Base-by-base conservation (phyloP, 30 jellyfish, hydroid and myxozoan genomes). In the Aurelia aurita region DNA sequence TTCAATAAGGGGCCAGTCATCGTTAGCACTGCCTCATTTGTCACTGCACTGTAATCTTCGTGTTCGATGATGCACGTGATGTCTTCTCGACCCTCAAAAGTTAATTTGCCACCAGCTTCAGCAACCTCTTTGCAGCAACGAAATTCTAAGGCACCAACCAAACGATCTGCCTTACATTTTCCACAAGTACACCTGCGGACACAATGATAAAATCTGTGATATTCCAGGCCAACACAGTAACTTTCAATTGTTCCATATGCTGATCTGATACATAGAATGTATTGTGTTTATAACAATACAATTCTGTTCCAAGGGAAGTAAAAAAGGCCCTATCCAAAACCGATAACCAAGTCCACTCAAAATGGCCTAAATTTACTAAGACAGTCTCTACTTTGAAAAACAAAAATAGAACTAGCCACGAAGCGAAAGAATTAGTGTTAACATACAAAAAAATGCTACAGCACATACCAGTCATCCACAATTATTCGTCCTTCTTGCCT, bases 81-180 rank as follows among this genome's bases (percentile, higher is more conserved):
- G 15, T 68, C 80, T 13, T 68, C 80, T 68, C 80, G 15, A 18
- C 80, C 64, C 23, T 68, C 60, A 68, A 68, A 72, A 53, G 54
- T 51, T 23, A 72, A 39, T 34, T 45, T 72, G 26, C 74, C 74
- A 47, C 43, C 35, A 45, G 85, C 85, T 72, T 35, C 71, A 43
- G 57, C 49, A 72, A 72, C 85, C 67, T 72, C 85, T 72, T 55
- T 45, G 57, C 85, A 72, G 85, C 85, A 72, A 27, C 85, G 85
- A 72, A 22, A 72, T 53, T 72, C 85, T 46, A 28, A 25, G 71
- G 85, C 85, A 72, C 85, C 74, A 25, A 72, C 85, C 85, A 72
- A 51, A 22, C 27, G 49, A 27, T 72, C 71, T 8, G 57, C 73
- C 44, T 46, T 72, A 25, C 85, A 72, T 49, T 72, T 72, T 46